Evolutionary conservation across 2,888 invertebrate genomes (phyloP).

Genomic region (Lathronympha strigana): DNA sequence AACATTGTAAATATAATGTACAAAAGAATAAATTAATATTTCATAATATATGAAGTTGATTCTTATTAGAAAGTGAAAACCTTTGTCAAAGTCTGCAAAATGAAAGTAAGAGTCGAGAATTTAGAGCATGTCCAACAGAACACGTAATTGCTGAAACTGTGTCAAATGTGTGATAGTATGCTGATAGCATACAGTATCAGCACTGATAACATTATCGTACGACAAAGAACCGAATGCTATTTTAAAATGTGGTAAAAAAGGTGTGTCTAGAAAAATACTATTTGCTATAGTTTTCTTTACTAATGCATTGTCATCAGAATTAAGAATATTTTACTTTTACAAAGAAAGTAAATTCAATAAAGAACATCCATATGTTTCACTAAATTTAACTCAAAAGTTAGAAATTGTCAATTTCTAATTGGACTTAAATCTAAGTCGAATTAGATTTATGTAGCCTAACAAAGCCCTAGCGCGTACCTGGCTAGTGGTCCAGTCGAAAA

Average conservation of each 20-base stretch:
- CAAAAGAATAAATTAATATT: too few species aligned
- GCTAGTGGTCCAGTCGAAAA: conserved; percentile 93
- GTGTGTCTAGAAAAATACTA: too few species aligned
- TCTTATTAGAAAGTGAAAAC: conserved; percentile 33
- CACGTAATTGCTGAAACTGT: conserved; percentile 22
- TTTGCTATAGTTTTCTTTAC: background rate
- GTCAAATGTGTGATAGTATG: conserved; percentile 32
- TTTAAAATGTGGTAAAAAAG: too few species aligned
- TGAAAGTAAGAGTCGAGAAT: conserved; percentile 27
- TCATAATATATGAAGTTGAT: background rate
- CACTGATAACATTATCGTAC: conserved; percentile 24
- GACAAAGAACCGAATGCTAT: conserved; percentile 4
- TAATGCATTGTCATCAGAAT: conserved; percentile 19
- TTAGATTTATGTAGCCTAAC: background rate
- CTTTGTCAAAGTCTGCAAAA: conserved; percentile 10
- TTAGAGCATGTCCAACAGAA: conserved; percentile 5
- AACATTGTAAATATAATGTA: too few species aligned
- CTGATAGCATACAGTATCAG: too few species aligned
- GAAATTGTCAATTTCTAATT: background rate
- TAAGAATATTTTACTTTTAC: background rate
- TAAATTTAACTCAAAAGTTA: background rate
- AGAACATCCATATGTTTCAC: too few species aligned
- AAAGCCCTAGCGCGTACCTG: conserved; percentile 83
- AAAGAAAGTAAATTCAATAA: conserved; percentile 7
- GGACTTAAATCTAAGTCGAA: background rate